Conservation (phyloP, 2,113 vertebrate species). For the Plecotus auritus region DNA sequence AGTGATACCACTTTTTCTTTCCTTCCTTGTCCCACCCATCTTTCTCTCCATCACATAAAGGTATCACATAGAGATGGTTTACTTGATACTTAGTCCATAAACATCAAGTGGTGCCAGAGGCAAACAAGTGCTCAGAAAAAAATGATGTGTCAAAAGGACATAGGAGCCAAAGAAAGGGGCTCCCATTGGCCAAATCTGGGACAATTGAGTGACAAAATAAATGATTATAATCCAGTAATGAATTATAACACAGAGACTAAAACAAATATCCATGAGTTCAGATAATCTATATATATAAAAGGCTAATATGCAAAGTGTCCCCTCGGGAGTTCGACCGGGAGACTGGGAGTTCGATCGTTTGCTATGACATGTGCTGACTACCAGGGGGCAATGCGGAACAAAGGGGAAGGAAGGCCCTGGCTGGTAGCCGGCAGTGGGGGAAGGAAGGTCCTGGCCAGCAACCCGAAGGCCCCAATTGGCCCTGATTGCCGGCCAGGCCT, state of each 20-base stretch:
- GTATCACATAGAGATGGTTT: neutral
- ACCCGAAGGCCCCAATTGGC: no score
- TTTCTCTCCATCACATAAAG: neutral
- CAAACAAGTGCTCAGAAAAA: neutral
- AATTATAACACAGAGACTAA: neutral
- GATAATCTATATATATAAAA: neutral
- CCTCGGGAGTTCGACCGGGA: no score
- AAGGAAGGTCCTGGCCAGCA: no score
- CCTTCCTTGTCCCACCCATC: neutral
- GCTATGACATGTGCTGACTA: no score
- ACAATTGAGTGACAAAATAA: neutral
- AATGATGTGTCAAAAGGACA: neutral
- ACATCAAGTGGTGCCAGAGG: neutral
- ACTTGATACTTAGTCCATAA: neutral
- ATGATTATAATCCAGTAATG: neutral
- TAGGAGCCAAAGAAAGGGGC: neutral
- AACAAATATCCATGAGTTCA: neutral
- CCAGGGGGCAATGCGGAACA: no score
- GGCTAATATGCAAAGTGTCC: neutral
- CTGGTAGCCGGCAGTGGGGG: no score
- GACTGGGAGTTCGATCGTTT: no score
- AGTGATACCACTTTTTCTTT: neutral
- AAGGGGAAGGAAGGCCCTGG: no score
- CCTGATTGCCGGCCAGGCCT: no score
- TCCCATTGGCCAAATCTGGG: neutral